Conservation (phyloP, 2,888 invertebrate genomes). For the Amphimallon solstitiale region DNA sequence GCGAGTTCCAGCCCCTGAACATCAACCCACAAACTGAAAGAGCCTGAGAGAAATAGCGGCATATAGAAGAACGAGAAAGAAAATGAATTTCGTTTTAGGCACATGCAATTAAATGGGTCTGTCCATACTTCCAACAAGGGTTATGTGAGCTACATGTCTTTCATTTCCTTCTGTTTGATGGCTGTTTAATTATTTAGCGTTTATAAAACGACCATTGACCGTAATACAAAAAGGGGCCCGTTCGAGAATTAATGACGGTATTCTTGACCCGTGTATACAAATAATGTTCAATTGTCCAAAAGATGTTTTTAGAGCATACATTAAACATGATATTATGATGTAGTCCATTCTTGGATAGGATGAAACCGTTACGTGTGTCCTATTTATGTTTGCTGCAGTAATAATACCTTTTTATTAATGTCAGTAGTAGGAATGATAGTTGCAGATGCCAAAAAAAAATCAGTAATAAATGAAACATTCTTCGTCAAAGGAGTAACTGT, state of each 20-base stretch:
- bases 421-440: too few relatives aligned
- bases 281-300: conserved; percentile 10
- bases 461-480: too few relatives aligned
- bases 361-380: too few relatives aligned
- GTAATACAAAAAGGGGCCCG: conserved; percentile 13
- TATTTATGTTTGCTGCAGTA: too few relatives aligned
- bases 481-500: too few relatives aligned
- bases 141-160: neutral
- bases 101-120: neutral
- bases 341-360: neutral
- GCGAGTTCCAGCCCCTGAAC: neutral
- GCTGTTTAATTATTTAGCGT: conserved; percentile 23
- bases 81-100: conserved; percentile 7
- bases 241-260: conserved; percentile 19
- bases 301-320: neutral
- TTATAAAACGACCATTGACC: conserved; percentile 26
- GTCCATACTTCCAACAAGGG: neutral
- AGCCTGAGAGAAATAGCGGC: neutral
- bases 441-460: too few relatives aligned
- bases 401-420: too few relatives aligned
- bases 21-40: conserved; percentile 4
- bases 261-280: conserved; percentile 7
- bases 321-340: neutral
- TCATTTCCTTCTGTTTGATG: conserved; percentile 18
- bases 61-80: neutral